Percentiles rank a stretch among this genome's conserved stretches.
Evolutionary conservation across 2,797 vertebrate genomes (phyloP).

Genomic region (Pterois miles): DNA sequence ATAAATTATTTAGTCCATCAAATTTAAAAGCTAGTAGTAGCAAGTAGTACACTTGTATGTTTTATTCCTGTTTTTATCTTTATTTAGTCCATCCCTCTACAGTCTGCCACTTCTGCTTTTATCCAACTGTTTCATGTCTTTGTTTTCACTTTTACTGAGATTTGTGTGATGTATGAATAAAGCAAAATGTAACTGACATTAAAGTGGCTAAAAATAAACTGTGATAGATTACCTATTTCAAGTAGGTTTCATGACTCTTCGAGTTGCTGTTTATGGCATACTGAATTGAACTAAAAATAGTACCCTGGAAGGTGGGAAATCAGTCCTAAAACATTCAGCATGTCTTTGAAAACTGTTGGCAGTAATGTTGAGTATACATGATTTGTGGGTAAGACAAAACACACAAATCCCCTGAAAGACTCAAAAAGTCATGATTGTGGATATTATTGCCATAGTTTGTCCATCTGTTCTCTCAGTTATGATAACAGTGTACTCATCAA

Average conservation of each 20-base stretch:
- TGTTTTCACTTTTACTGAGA: not conserved
- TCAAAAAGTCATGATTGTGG: not conserved
- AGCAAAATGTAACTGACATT: not conserved
- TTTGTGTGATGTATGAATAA: slow-evolving; percentile 15
- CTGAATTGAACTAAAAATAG: not conserved
- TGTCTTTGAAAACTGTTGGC: not conserved
- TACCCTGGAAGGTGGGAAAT: not conserved
- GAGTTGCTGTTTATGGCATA: not conserved
- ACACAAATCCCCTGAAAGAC: not conserved
- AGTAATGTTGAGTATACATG: not conserved
- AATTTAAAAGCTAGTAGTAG: slow-evolving; percentile 12
- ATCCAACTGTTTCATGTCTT: not conserved
- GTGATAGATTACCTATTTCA: not conserved
- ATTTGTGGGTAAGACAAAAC: not conserved
- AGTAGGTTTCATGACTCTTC: not conserved
- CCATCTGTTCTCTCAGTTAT: not conserved
- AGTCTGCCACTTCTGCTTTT: not conserved
- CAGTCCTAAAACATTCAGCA: not conserved
- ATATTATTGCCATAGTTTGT: not conserved
- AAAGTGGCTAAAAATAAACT: slow-evolving; percentile 9
- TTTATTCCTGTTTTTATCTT: not conserved
- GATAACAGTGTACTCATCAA: not conserved
- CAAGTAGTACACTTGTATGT: not conserved
- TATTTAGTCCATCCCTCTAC: not conserved
- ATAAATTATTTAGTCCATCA: not conserved